These are phyloP conservation scores for Hymenochirus boettgeri DNA, from an alignment of 2,113 vertebrate species.

Conservation along the genomic window DNA sequence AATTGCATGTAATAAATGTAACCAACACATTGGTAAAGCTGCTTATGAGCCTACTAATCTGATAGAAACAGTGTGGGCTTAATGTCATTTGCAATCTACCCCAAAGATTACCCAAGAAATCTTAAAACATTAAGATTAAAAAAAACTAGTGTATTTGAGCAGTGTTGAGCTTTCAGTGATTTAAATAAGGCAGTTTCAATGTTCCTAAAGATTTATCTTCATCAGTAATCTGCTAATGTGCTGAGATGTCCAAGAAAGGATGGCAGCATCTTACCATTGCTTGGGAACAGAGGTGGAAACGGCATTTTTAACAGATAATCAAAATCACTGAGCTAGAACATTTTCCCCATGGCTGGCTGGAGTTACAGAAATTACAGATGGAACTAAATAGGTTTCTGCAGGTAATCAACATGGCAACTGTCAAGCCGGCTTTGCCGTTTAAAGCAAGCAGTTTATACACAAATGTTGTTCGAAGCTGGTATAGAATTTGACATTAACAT, in stretches of 20 bases:
- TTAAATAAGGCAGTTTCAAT: conserved; percentile 12
- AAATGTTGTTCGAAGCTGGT: too few species aligned
- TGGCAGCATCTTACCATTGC: conserved; percentile 27
- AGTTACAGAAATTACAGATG: not conserved
- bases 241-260: conserved; percentile 22
- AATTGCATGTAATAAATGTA: too few species aligned
- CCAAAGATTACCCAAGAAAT: too few species aligned
- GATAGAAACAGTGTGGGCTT: too few species aligned
- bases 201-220: conserved; percentile 39
- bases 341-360: accelerated
- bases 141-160: too few species aligned
- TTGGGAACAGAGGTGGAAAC: conserved; percentile 29
- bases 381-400: not conserved
- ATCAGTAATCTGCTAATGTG: conserved; percentile 25
- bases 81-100: too few species aligned
- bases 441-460: not conserved
- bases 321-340: conserved; percentile 7
- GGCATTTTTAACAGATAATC: conserved; percentile 15
- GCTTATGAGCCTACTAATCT: too few species aligned
- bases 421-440: not conserved
- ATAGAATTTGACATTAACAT: too few species aligned
- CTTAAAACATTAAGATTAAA: too few species aligned
- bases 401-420: conserved; percentile 19
- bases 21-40: too few species aligned
- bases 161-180: too few species aligned